Base-by-base conservation (phyloP, 1,140 invertebrate species). In the Drosophila lini region DNA sequence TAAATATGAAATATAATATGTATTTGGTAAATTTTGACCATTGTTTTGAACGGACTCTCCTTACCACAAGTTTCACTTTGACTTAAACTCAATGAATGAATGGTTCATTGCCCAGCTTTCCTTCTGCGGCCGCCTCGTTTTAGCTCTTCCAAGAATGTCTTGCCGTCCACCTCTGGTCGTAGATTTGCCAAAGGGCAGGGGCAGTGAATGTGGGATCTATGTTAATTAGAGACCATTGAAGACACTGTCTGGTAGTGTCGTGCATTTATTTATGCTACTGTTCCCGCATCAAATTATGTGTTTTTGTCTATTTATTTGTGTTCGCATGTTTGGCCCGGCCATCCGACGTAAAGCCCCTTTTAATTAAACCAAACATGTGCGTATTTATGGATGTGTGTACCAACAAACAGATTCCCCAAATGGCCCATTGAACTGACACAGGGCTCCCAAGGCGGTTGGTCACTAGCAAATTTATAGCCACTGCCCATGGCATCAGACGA, bases 281-380 rank as follows among this genome's bases (percentile, higher is more conserved):
- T 55, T 25, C 59, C 22, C 31, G 9, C 32, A 67, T 69, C 47
- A 69, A 69, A 67, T 55, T 36, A 71, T 59, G 31, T 34, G 52
- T 38, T 40, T 45, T 70, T 70, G 28, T 57, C 11, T 40, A 70
- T 34, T 45, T 34, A 42, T 41, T 31, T 44, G 38, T n/a, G 41
- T 10, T 58, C 13, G 34, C 34, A 36, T 70, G 57, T 70, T 56
- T 52, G 36, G 36, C 10, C 44, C 38, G 25, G 31, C 41, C 44
- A 32, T 36, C 63, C 76, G 73, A 65, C 56, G 63, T 82, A 88
- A 80, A 88, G 76, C 56, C 73, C 83, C 78, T 82, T 86, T 86
- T 86, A 86, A 86, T 86, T 86, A 86, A 86, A 86, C 83, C 80
- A 80, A 86, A 88, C 83, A 88, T 77, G 62, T 67, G 62, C 13